phyloP scores from a whole-genome alignment of 2,797 vertebrate species.

The Percopsis omiscomaycus region DNA sequence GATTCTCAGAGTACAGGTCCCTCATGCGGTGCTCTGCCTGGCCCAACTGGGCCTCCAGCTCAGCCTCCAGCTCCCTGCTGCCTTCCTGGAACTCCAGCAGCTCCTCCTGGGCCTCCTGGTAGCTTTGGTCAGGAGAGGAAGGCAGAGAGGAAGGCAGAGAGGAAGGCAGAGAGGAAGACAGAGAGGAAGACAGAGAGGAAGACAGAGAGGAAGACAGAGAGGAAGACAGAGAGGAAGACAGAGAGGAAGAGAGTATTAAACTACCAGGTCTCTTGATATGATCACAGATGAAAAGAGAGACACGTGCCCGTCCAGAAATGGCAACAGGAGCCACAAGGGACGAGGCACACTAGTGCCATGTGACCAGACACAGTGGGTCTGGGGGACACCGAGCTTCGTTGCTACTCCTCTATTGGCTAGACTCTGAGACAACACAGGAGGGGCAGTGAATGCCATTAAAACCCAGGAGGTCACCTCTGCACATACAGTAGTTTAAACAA shows the following conservation, averaged over 20 bases:
- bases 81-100: conserved; percentile 95
- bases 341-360: conserved; percentile 25
- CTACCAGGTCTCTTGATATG: not conserved
- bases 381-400: conserved; percentile 27
- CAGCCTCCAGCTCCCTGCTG: conserved; percentile 93
- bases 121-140: conserved; percentile 69
- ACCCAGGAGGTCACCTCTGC: conserved; percentile 2
- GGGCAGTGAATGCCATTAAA: not conserved
- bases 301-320: conserved; percentile 49
- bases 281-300: conserved; percentile 18
- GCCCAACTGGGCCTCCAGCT: conserved; percentile 90
- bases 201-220: too few species aligned
- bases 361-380: conserved; percentile 35
- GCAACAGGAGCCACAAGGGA: conserved; percentile 22
- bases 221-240: too few species aligned
- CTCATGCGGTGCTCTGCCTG: conserved; percentile 90
- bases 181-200: too few species aligned
- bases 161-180: conserved; percentile 20
- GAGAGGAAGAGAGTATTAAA: too few species aligned
- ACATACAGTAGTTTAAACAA: conserved; percentile 11
- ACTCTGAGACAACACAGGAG: not conserved
- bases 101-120: conserved; percentile 90
- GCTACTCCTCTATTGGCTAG: conserved; percentile 2
- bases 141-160: conserved; percentile 4
- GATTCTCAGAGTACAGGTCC: conserved; percentile 91